phyloP scores from a whole-genome alignment of 2,888 invertebrate genomes.

The Notocelia uddmanniana region DNA sequence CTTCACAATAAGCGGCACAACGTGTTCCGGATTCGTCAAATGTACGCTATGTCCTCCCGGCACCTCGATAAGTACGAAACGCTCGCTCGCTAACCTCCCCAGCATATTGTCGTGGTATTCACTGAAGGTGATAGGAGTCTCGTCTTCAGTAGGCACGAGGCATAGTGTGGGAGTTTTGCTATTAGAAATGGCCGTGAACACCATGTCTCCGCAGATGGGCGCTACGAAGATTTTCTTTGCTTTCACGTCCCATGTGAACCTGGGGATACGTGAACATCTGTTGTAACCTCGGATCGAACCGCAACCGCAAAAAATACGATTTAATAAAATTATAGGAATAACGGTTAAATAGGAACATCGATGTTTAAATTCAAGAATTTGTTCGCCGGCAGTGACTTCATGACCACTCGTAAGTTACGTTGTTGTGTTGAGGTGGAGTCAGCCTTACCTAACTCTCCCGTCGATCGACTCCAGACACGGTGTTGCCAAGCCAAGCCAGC shows the following conservation, averaged over 20 bases:
- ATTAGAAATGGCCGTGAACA: conserved; percentile 56
- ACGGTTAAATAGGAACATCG: too few species aligned
- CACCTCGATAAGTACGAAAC: background rate
- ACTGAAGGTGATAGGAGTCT: conserved; percentile 45
- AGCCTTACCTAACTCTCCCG: too few species aligned
- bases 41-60: conserved; percentile 25
- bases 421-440: background rate
- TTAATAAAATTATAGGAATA: too few species aligned
- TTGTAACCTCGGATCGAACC: background rate
- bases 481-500: too few species aligned
- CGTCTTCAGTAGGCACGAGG: conserved; percentile 57
- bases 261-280: conserved; percentile 46
- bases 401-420: too few species aligned
- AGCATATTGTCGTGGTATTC: conserved; percentile 55
- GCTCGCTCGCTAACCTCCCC: conserved; percentile 50
- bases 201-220: conserved; percentile 58
- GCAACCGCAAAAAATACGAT: too few species aligned
- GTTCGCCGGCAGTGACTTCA: too few species aligned
- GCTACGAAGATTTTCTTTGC: conserved; percentile 59
- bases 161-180: conserved; percentile 60
- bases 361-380: too few species aligned
- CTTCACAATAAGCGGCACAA: conserved; percentile 1
- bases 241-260: conserved; percentile 67
- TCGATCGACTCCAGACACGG: too few species aligned
- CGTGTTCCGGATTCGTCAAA: background rate